phyloP scores from a whole-genome alignment of 2,113 vertebrate genomes.

The Leiothrix lutea region DNA sequence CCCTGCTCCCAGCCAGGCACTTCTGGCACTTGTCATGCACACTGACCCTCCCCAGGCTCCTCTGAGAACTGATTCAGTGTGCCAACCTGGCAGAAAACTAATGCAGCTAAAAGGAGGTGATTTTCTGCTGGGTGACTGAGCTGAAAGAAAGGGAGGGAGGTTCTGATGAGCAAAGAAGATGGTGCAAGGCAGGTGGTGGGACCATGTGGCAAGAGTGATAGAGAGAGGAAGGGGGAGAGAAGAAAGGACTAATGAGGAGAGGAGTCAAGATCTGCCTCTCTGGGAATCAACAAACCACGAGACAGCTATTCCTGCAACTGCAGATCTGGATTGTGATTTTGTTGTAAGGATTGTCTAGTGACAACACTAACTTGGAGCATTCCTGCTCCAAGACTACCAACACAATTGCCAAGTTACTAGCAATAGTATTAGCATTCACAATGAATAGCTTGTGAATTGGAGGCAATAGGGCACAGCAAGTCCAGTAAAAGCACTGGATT shows the following conservation, averaged over 20 bases:
- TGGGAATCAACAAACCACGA: background rate
- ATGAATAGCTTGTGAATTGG: background rate
- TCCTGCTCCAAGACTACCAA: background rate
- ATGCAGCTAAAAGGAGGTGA: background rate
- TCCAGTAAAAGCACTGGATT: background rate
- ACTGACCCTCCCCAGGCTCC: background rate
- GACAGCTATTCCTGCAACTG: background rate
- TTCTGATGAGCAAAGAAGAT: background rate
- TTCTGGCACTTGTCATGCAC: background rate
- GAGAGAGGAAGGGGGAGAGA: background rate
- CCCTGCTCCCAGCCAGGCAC: background rate
- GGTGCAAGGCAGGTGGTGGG: background rate
- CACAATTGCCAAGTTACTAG: background rate
- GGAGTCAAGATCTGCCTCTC: background rate
- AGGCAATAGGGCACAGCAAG: background rate
- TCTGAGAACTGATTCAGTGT: background rate
- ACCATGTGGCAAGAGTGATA: background rate
- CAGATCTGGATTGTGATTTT: background rate
- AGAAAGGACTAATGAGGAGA: background rate
- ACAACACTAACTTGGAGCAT: background rate
- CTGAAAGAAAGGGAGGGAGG: constrained; percentile 21
- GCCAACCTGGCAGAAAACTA: constrained; percentile 14
- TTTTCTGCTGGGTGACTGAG: constrained; percentile 21
- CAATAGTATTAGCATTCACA: background rate
- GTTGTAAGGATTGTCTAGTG: background rate